Base-by-base conservation (phyloP, 2,888 invertebrate genomes). In the Euplagia quadripunctaria region DNA sequence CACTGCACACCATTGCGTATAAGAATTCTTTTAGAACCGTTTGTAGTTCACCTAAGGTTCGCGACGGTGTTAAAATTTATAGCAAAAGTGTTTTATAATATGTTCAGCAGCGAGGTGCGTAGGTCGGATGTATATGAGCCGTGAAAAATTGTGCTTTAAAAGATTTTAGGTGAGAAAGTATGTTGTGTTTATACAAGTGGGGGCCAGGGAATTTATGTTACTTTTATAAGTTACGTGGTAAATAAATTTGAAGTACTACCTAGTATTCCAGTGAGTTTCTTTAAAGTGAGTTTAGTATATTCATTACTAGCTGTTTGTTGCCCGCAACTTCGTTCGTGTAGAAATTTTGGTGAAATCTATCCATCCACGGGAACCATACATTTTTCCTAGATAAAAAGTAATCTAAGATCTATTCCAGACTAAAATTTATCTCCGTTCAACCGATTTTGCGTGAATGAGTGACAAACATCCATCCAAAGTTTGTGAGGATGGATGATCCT, bases 1-100 rank as follows among this genome's bases (percentile, higher is more conserved):
- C 90, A 87, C 85, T 91, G 89, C 90, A 89, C 89, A 82, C 87
- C 89, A 89, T 90, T 90, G 91, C 88, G 89, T 90, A 85, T 86
- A 87, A 86, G 86, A 86, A 86, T 82, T 77, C 76, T 77, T 81
- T 73, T 65, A 77, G 79, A 81, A 61, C 20, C 73, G 69, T 73
- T 73, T 75, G 66, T 68, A 77, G 68, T 73, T 55, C 67, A 70
- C 74, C 69, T 75, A 72, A 70, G 41, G 73, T 43, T 52, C 69
- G 61, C n/a, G 64, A 51, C n/a, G 66, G 49, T 77, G 70, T 58
- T 73, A 70, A 71, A 79, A 79, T 82, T 82, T 80, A 84, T 84
- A 61, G 72, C 68, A 7, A 74, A 77, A 71, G 70, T 72, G 68
- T 46, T 46, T 46, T 78, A 72, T 78, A 76, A 78, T 74, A 71